Evolutionary conservation across 2,113 vertebrate species (phyloP), one percentile per base, ranked within the genome.

Genomic region (Sturnira hondurensis): DNA sequence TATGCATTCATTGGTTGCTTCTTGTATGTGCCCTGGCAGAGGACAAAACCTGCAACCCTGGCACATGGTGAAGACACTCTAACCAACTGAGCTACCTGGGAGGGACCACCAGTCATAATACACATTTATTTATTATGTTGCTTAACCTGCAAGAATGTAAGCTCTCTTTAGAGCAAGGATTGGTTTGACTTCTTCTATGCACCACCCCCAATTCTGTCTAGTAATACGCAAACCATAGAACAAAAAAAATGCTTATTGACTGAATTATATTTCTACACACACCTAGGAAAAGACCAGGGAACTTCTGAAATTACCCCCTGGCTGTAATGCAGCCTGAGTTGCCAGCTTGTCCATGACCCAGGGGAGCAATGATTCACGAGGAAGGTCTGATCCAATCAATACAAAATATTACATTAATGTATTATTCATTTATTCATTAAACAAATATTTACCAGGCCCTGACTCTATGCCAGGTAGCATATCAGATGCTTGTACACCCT

Each of bases 361-460:
- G 82, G 78, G 95, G 56, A 86, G 26, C 63, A 76, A 68, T 86
- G 81, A 89, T 74, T 93, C 58, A 45, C 26, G 28, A 78, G 58
- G 22, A 87, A 16, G n/a, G 94, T 61, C 50, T 82, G 54, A 86
- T 82, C 41, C 43, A 74, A 77, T 85, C 73, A 96, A 92, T 88
- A 45, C 14, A 56, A 95, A 87, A 70, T 74, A 78, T 89, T 86
- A 15, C 63, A 70, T 80, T 81, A n/a, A 85, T 95, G 92, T 96
- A 81, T 92, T 92, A 94, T 93, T 96, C 54, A 88, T 38, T 45
- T 78, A 71, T 95, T 87, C 82, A 70, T 67, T 52, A 26, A 28
- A 65, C 86, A 96, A 87, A 68, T 86, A 83, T 85, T 82, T 91
- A 80, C 92, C 88, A 90, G 41, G 43, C 58, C 67, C 36, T 93